phyloP scores from a whole-genome alignment of 2,113 vertebrate species.

The Pelvicachromis taeniatus region DNA sequence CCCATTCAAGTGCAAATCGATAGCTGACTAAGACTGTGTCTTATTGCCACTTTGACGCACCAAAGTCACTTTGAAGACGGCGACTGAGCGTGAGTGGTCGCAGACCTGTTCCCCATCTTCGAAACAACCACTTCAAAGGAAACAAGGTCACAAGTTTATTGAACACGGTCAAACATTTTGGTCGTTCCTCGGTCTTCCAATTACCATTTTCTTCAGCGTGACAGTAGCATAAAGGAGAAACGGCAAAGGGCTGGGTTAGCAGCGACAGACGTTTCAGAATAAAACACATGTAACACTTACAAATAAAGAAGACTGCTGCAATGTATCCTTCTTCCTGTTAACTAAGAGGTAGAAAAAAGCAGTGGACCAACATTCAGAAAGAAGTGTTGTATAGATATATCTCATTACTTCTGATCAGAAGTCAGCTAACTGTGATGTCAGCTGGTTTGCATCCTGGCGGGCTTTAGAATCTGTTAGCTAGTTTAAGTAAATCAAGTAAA shows the following conservation, averaged over 20 bases:
- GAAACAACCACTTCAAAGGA: rapidly evolving
- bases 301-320: neutral
- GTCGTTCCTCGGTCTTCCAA: neutral
- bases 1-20: rapidly evolving
- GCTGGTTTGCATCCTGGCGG: neutral
- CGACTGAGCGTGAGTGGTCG: rapidly evolving
- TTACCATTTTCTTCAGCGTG: neutral
- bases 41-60: neutral
- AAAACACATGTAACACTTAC: neutral
- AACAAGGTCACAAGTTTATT: neutral
- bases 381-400: neutral
- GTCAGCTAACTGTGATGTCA: neutral
- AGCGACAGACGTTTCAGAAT: rapidly evolving
- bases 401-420: neutral
- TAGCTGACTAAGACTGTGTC: neutral
- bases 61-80: neutral
- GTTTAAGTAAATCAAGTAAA: neutral
- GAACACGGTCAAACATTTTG: neutral
- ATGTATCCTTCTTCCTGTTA: neutral
- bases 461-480: neutral
- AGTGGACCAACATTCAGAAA: neutral
- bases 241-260: rapidly evolving
- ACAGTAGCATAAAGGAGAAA: neutral
- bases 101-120: rapidly evolving
- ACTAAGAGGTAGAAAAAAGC: neutral